A percentile compares a stretch with the other conserved stretches of the same genome.
Evolutionary conservation across 2,888 invertebrate genomes (phyloP).

Genomic region (Pyrochroa serraticornis): DNA sequence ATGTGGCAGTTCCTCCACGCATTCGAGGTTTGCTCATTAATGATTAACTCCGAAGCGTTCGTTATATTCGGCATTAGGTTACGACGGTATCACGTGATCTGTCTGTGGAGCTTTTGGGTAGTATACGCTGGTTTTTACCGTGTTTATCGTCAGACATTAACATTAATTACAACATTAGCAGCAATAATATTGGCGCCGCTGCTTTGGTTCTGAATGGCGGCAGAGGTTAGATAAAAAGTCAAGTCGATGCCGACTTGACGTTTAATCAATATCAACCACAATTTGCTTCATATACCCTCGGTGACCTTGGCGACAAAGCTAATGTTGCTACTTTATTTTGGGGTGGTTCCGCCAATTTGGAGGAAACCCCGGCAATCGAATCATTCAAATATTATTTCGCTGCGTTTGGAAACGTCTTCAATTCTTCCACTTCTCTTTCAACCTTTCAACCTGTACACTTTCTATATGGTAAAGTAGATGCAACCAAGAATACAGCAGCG

Average conservation of each 20-base stretch:
- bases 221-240: background rate
- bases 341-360: too few species aligned
- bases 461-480: too few species aligned
- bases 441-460: too few species aligned
- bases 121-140: conserved; percentile 2
- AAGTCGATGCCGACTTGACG: background rate
- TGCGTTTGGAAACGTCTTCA: background rate
- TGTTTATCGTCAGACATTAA: background rate
- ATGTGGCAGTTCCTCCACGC: conserved; percentile 16
- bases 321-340: background rate
- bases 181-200: background rate
- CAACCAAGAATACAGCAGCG: too few species aligned
- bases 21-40: conserved; percentile 20
- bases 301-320: conserved; percentile 14
- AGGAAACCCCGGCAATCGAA: too few species aligned
- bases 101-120: background rate
- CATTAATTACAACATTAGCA: background rate
- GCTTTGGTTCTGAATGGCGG: background rate
- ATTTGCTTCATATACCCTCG: conserved; percentile 8
- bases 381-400: too few species aligned
- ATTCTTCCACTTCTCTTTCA: background rate
- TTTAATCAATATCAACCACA: conserved; percentile 10
- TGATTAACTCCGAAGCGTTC: conserved; percentile 11
- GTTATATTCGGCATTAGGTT: background rate
- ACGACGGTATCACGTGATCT: too few species aligned